Evolutionary conservation across 2,113 vertebrate species (phyloP), one percentile per base, ranked within the genome.

Genomic region (Nestor notabilis): DNA sequence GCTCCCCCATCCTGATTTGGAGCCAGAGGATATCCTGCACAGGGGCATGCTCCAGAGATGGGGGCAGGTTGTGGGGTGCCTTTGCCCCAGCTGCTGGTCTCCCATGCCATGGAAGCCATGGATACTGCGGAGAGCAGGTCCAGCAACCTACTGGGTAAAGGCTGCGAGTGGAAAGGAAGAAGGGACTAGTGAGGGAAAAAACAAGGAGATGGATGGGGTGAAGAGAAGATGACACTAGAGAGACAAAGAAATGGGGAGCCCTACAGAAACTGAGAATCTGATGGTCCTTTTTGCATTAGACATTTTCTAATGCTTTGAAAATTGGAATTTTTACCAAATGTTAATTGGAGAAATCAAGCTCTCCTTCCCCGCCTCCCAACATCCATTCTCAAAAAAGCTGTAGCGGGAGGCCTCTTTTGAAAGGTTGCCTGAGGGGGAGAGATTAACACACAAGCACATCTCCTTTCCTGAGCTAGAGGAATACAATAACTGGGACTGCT

Each of bases 391-490:
- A n/a, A n/a, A n/a, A n/a, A n/a, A n/a, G 64, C 24, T 90, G 35
- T 47, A 43, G 39, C 47, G 94, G 25, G 49, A 91, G 44, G 55
- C 46, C 64, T 83, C 52, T 86, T 84, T 75, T 81, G 87, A 98
- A 97, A 98, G 80, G 50, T 74, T 97, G 87, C 80, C 97, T 93
- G 69, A 86, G 60, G 90, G 83, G 75, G 87, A 97, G 63, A 96
- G 93, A 95, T 97, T 90, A 96, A 95, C 86, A 95, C 58, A 77
- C 68, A 88, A 95, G 91, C 65, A 89, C 90, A 94, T 97, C 83
- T 94, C 97, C 79, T 76, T 50, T 95, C 50, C 43, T 28, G 68
- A 97, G 65, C 83, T 94, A 85, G 63, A 95, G 53, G 63, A 96
- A 91, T 78, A 70, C 70, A 92, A 39, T 83, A 64, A 94, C 9